Base-by-base conservation (phyloP, 2,797 vertebrate genomes). In the Alca torda region DNA sequence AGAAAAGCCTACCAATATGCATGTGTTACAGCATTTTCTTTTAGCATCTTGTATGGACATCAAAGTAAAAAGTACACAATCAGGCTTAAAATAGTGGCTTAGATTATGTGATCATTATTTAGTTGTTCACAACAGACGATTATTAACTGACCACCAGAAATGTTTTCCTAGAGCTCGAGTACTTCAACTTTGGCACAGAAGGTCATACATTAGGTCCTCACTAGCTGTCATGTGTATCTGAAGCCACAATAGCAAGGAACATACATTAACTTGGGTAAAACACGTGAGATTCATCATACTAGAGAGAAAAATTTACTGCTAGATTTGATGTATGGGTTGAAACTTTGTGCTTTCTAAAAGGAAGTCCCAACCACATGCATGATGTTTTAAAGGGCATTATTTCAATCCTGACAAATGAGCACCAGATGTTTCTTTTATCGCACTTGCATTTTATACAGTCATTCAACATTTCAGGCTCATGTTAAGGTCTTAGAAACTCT, bases 361-460 rank as follows among this genome's bases (percentile, higher is more conserved):
- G 51, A 77, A 81, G 77, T 70, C 83, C 39, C 60, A 93, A 7
- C 77, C 91, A 93, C 46, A 53, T 25, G 51, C 65, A 78, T 9
- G 41, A 81, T 81, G 53, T 82, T 96, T 92, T 95, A 85, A 85
- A 89, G 69, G 37, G 68, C 51, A 59, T 93, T 91, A 56, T 86
- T 93, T 89, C 84, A 87, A 41, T 30, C 54, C 87, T 75, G 57
- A 89, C 31, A 93, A 92, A 96, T 18, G 64, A 96, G 65, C 73
- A 87, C 81, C 90, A 95, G 89, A 92, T 92, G 81, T 92, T 94
- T 92, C 50, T 92, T 92, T 92, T 65, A 85, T 61, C 0, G 1
- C 46, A 64, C 65, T 84, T 87, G 84, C 57, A 69, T 87, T 96
- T 93, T 87, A 54, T 43, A 65, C 5, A 75, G 65, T 51, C 70